Conservation (phyloP, 2,797 vertebrate species). For the Pseudochaenichthys georgianus region DNA sequence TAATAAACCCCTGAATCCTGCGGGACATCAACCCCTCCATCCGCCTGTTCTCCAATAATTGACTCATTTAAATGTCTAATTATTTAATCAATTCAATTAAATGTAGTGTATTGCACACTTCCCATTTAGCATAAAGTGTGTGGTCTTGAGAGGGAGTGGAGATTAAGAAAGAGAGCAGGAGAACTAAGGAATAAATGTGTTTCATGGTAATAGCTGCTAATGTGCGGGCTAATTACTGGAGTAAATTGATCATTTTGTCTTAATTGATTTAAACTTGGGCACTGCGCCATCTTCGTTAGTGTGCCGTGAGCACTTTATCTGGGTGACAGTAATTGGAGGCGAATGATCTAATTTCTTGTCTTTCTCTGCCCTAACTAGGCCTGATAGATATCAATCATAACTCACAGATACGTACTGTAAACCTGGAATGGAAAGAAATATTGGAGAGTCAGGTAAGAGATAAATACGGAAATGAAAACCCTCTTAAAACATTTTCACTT, state of each 20-base stretch:
- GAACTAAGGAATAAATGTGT: constrained; percentile 67
- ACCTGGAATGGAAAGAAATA: constrained; percentile 18
- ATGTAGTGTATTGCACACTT: constrained; percentile 75
- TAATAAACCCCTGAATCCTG: constrained; percentile 70
- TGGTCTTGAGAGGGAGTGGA: constrained; percentile 44
- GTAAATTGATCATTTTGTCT: constrained; percentile 78
- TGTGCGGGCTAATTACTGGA: constrained; percentile 71
- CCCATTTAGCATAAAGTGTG: constrained; percentile 49
- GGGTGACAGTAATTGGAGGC: constrained; percentile 72
- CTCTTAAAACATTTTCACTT: neutral
- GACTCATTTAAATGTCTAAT: constrained; percentile 79
- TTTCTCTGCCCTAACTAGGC: constrained; percentile 47
- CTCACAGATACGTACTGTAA: constrained; percentile 36
- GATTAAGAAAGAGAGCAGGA: constrained; percentile 46
- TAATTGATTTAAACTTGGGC: constrained; percentile 79
- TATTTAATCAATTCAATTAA: constrained; percentile 81
- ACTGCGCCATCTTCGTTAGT: constrained; percentile 52
- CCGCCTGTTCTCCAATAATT: constrained; percentile 59
- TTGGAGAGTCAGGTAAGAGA: too few species aligned
- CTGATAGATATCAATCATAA: constrained; percentile 55
- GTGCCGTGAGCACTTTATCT: constrained; percentile 62
- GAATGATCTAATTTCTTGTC: constrained; percentile 67
- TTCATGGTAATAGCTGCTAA: constrained; percentile 74
- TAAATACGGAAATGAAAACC: neutral
- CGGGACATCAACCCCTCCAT: constrained; percentile 28